Conservation (phyloP, 2,113 vertebrate genomes). For the Phyllostomus discolor region DNA sequence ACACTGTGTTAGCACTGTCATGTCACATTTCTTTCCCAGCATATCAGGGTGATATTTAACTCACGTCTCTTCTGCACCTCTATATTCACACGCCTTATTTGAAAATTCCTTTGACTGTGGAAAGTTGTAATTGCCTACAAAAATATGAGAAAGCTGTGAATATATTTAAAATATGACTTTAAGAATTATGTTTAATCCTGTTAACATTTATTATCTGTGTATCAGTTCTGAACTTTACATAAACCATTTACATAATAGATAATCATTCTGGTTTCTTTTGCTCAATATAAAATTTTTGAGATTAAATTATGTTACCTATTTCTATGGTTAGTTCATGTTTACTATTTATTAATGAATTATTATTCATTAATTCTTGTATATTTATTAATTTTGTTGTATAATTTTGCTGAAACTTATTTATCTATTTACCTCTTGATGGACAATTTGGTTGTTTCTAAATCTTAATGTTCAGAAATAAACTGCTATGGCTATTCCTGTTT, state of each 20-base stretch:
- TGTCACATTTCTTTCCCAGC: not conserved
- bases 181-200: not conserved
- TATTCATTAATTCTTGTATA: not conserved
- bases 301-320: not conserved
- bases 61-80: not conserved
- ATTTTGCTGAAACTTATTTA: not conserved
- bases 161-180: not conserved
- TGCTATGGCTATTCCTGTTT: not conserved
- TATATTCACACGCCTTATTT: not conserved
- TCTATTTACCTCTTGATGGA: not conserved
- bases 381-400: not conserved
- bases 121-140: not conserved
- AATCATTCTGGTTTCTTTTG: not conserved
- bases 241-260: not conserved
- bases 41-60: not conserved
- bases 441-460: not conserved
- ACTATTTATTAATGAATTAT: not conserved
- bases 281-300: not conserved
- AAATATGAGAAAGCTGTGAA: not conserved
- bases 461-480: not conserved
- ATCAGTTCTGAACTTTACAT: not conserved
- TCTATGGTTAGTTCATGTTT: not conserved
- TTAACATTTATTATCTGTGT: not conserved
- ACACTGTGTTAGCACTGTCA: not conserved
- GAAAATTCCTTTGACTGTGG: not conserved